Evolutionary conservation across 2,113 vertebrate species (phyloP), one percentile per base, ranked within the genome.

Genomic region (Tragulus kanchil): DNA sequence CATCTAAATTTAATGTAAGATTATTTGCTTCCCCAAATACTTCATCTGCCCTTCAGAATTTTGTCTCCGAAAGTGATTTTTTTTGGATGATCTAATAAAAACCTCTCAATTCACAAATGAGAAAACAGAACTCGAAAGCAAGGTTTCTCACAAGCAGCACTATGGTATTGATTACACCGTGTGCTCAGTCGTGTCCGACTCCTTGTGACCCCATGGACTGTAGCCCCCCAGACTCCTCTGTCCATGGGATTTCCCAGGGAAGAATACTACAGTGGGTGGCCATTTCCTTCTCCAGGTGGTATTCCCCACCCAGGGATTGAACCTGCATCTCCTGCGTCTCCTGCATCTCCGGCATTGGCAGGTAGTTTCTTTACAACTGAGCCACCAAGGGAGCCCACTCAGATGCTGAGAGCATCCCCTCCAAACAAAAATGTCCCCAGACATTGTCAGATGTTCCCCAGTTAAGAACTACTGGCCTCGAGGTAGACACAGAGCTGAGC

Each of bases 31-130:
- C n/a, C 79, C 79, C 16, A 52, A 89, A 50, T 67, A 79, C 17
- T 96, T 89, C 36, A 79, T 78, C 13, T 26, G 6, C 56, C 73
- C 94, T 75, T 94, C 77, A 77, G 50, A 88, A 90, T 75, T 78
- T 59, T 62, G 16, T 92, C 59, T 94, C 61, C 9, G 13, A 77
- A 94, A 85, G 36, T 56, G 21, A 11, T 69, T 89, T 71, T 78
- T 59, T 31, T 64, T 54, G 26, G 90, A 69, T 84, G 69, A 87
- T 48, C 1, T 3, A 50, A 90, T 58, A 26, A 77, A 65, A 90
- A 85, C 3, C 42, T 89, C 56, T 89, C 9, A 8, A n/a, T 92
- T 84, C 61, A n/a, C 54, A 78, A 21, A n/a, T 25, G 25, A 91
- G 26, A 85, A 96, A 93, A 36, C 42, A 77, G 81, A 86, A n/a